Base-by-base conservation (phyloP, 2,888 invertebrate genomes). In the Calliphora vomitoria region DNA sequence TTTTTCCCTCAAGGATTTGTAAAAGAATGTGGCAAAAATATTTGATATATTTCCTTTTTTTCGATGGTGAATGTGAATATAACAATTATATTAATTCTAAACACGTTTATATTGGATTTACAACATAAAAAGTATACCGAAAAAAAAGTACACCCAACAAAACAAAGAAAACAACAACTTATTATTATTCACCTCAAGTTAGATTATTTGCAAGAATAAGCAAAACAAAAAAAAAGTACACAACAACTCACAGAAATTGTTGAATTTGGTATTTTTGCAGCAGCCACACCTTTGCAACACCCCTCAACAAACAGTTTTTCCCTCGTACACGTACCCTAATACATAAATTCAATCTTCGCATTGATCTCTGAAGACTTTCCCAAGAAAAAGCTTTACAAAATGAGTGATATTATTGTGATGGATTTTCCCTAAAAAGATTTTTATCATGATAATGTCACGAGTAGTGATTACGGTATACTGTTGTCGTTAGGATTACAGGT, bases 31-130 rank as follows among this genome's bases (percentile, higher is more conserved):
- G 15, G 38, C 44, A 35, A 55, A 66, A 76, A n/a, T 55, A 47
- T 55, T 81, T 71, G 64, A 47, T 25, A 35, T 20, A 15, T 38
- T 35, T 60, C 18, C 20, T 66, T 20, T 25, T 11, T 41, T 4
- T 66, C 20, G 35, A 3, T 20, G 0, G 0, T 20, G 18, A 60
- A 35, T 60, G 60, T 68, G 25, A 44, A 20, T 15, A 55, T 20
- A 74, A 76, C 64, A 82, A 74, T 87, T 82, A 69, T 44, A 79
- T 82, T 82, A 75, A 87, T 87, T 85, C 87, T 38, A 68, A 66
- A 64, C 87, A 87, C 87, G 87, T 87, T 79, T 82, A 20, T 68
- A 82, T 85, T 82, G 75, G 64, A 85, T 87, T 69, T 85, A 85
- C 79, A 72, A 41, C 69, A 76, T 69, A 55, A 75, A 74, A 72